These are phyloP conservation scores for Blennius ocellaris DNA, from an alignment of 2,113 vertebrate species.

Conservation along the genomic window DNA sequence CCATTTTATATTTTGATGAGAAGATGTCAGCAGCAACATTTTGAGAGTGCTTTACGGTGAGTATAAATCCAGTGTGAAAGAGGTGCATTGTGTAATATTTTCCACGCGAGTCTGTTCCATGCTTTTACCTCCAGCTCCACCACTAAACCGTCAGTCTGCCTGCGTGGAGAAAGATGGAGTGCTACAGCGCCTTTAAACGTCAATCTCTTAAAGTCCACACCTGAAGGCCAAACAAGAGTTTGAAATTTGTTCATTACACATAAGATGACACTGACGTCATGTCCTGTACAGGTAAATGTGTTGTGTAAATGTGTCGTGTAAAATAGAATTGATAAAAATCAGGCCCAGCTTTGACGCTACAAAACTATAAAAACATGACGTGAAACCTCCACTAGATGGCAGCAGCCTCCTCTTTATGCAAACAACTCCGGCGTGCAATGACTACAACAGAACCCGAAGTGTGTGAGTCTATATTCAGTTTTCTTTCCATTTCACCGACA, in stretches of 20 bases:
- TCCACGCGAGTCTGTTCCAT: conserved; percentile 34
- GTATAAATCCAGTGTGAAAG: conserved; percentile 38
- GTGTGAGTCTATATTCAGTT: not conserved
- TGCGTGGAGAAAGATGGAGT: conserved; percentile 2
- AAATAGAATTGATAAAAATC: not conserved
- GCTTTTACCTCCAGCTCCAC: conserved; percentile 22
- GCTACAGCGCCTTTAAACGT: conserved; percentile 21
- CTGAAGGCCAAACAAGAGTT: conserved; percentile 18
- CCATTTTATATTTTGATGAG: conserved; percentile 29
- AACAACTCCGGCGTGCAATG: fast-evolving
- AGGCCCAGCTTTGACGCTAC: not conserved
- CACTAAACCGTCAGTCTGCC: not conserved
- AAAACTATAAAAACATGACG: conserved; percentile 9
- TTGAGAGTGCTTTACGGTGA: conserved; percentile 41
- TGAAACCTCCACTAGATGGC: conserved; percentile 59
- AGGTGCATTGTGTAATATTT: conserved; percentile 46
- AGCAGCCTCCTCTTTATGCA: conserved; percentile 17
- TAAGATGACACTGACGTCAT: conserved; percentile 18
- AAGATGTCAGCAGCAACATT: conserved; percentile 20
- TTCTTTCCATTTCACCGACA: not conserved
- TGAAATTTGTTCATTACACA: not conserved
- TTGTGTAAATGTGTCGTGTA: not conserved
- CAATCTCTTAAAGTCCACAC: conserved; percentile 12
- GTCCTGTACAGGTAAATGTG: conserved; percentile 12
- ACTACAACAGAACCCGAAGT: not conserved